Base-by-base conservation (phyloP, 2,888 invertebrate genomes). In the Junonia oenone region DNA sequence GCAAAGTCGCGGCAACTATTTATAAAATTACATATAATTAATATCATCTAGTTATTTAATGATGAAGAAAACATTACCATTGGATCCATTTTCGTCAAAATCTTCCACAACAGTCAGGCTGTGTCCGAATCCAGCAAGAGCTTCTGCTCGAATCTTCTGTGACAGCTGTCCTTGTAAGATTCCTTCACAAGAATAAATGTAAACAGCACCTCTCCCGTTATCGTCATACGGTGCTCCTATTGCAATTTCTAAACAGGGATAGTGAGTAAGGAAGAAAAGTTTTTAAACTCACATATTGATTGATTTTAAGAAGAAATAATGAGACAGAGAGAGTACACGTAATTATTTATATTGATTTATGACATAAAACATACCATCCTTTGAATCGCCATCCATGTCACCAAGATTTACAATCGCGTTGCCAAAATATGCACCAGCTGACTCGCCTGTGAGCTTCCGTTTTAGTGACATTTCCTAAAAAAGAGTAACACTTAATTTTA, bases 191-290 rank as follows among this genome's bases (percentile, higher is more conserved):
- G 78, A 72, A 64, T 77, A 84, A 13, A 86, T 56, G 60, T 83
- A 86, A 8, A 86, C 79, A 0, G 71, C 77, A 0, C 85, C 84
- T 1, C 37, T 59, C 0, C 75, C 77, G 0, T 66, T 62, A 29
- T 74, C 61, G 50, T 81, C 81, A 58, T 76, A 81, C 0, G 85
- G 85, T 0, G 85, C 83, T 8, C 74, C 72, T 58, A 86, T 75
- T 14, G 73, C 82, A 5, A 86, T 68, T 48, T 84, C 85, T 86
- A 64, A 0, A 57, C 53, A 52, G n/a, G n/a, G n/a, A n/a, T n/a
- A n/a, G n/a, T n/a, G n/a, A n/a, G n/a, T n/a, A n/a, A n/a, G n/a
- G n/a, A n/a, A n/a, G n/a, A n/a, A n/a, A n/a, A n/a, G n/a, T n/a
- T n/a, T n/a, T n/a, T n/a, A n/a, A n/a, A n/a, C n/a, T n/a, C n/a